Conservation (phyloP, 2,888 invertebrate species). For the Endotricha flammealis region DNA sequence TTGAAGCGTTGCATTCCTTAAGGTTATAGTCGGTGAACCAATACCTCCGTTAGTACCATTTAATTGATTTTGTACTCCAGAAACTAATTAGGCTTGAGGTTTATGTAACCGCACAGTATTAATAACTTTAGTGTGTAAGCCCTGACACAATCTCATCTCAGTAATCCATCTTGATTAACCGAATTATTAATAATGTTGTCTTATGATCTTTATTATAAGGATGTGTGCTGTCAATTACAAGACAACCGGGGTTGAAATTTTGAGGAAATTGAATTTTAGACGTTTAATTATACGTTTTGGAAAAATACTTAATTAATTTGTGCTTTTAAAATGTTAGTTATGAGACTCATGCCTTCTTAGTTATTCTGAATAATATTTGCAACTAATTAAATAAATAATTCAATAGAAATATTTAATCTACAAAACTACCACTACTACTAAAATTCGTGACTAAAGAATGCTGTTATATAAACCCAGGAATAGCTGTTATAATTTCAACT, state of each 20-base stretch:
- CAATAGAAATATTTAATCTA: too few relatives aligned
- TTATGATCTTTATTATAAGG: slow-evolving; percentile 3
- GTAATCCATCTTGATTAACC: slow-evolving; percentile 44
- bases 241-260: too few relatives aligned
- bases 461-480: too few relatives aligned
- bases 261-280: too few relatives aligned
- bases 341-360: too few relatives aligned
- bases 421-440: too few relatives aligned
- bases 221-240: not conserved
- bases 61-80: slow-evolving; percentile 71
- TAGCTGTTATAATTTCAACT: too few relatives aligned
- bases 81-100: slow-evolving; percentile 75
- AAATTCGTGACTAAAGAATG: too few relatives aligned
- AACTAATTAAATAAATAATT: too few relatives aligned
- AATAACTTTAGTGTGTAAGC: slow-evolving; percentile 59
- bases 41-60: slow-evolving; percentile 59
- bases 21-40: slow-evolving; percentile 53
- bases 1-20: slow-evolving; percentile 57
- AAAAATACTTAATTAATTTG: not conserved
- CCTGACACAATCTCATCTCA: slow-evolving; percentile 48
- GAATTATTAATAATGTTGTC: slow-evolving; percentile 38
- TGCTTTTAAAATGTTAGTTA: too few relatives aligned
- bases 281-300: too few relatives aligned
- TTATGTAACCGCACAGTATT: slow-evolving; percentile 64
- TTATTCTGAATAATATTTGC: too few relatives aligned